Conservation (phyloP, 2,888 invertebrate genomes). For the Hirtodrosophila cameraria region DNA sequence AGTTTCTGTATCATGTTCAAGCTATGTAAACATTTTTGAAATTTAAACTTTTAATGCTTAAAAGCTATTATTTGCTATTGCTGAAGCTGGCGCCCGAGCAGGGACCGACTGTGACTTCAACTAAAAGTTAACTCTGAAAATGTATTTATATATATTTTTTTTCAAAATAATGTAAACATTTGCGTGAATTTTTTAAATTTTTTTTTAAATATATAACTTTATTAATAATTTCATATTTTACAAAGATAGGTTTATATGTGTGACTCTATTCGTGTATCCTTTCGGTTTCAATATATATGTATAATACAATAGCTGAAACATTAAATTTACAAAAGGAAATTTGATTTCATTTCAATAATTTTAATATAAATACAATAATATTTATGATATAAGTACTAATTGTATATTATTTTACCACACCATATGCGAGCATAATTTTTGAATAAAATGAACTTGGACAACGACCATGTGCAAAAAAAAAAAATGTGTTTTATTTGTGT, state of each 20-base stretch:
- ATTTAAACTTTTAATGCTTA: too few species aligned
- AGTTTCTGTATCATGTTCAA: neutral
- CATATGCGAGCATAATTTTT: constrained; percentile 59
- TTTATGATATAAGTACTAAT: constrained; percentile 4
- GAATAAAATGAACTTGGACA: constrained; percentile 13
- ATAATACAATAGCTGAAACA: constrained; percentile 61
- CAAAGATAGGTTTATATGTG: constrained; percentile 36
- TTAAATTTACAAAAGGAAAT: constrained; percentile 60
- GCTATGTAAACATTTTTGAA: too few species aligned
- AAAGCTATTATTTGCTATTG: neutral
- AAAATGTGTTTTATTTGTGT: constrained; percentile 32
- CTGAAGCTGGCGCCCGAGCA: neutral
- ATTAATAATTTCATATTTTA: constrained; percentile 53
- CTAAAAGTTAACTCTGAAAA: neutral
- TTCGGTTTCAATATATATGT: constrained; percentile 27
- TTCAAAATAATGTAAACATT: constrained; percentile 29
- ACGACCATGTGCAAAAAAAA: constrained; percentile 30
- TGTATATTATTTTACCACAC: constrained; percentile 74
- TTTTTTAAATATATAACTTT: constrained; percentile 55
- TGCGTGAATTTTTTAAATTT: constrained; percentile 52
- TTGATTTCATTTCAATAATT: constrained; percentile 15
- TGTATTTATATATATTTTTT: neutral
- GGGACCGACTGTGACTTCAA: neutral
- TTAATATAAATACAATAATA: constrained; percentile 12
- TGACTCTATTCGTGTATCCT: constrained; percentile 36